Evolutionary conservation across 2,113 vertebrate species (phyloP), one percentile per base, ranked within the genome.

Genomic region (Elephantulus edwardii): DNA sequence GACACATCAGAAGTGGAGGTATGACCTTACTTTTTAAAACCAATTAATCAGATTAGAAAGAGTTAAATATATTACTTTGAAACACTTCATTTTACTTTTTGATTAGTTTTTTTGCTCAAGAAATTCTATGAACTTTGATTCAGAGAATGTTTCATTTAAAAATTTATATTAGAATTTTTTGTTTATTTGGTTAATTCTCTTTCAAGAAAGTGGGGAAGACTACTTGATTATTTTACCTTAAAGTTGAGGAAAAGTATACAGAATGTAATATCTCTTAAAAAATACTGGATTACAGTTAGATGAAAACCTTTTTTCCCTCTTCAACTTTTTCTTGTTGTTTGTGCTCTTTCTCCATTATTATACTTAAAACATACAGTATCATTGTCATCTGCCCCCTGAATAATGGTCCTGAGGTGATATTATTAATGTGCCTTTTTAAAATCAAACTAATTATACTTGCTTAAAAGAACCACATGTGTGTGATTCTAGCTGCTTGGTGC

Each of bases 401-500:
- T 96, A 96, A 97, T 96, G 96, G 95, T 96, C 92, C 94, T 95
- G 95, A 97, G 97, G 96, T 97, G 97, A 97, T 97, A 97, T 96
- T 96, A 97, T 97, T 97, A 97, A 97, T 96, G 96, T 97, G 96
- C 93, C 96, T 96, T 96, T 97, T 97, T 96, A 97, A 97, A 97
- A 97, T 96, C 96, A 97, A 96, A 97, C 97, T 97, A 97, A 97
- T 97, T 97, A 97, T 96, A 93, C 94, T 96, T 96, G 95, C 95
- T 94, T 96, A 96, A 97, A 97, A 97, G 97, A 96, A 96, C 96
- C 97, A 96, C 97, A 97, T 97, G 95, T 97, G 95, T 97, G 96
- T 96, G 96, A 96, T 96, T 96, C 96, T 96, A 96, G 96, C 96
- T 96, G 94, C 96, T 96, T 96, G 96, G 95, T 97, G 97, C 96